phyloP scores from a whole-genome alignment of 35 echinoderm and acorn worm species.

The Heliocidaris erythrogramma region DNA sequence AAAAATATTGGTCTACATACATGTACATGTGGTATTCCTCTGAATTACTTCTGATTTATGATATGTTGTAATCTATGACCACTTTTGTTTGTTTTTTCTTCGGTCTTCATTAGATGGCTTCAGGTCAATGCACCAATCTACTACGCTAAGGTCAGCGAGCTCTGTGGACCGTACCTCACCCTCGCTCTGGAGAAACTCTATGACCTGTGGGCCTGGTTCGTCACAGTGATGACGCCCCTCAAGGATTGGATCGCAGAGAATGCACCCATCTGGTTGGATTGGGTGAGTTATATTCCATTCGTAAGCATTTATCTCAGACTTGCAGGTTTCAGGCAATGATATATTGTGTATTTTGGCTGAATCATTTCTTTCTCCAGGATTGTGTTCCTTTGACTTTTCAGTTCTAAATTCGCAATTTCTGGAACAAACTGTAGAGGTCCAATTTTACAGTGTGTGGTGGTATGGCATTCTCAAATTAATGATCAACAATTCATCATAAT shows the following conservation, averaged over 20 bases:
- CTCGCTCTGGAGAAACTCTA: slow-evolving; percentile 69
- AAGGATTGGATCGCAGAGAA: slow-evolving; percentile 66
- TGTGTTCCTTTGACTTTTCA: background rate
- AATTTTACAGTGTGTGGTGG: background rate
- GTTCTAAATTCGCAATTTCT: background rate
- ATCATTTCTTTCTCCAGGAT: background rate
- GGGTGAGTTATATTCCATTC: slow-evolving; percentile 54
- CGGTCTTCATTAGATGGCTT: slow-evolving; percentile 62
- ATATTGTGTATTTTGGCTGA: background rate
- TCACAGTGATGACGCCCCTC: slow-evolving; percentile 58
- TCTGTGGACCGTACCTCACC: slow-evolving; percentile 83
- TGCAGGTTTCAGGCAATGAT: background rate
- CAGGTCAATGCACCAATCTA: slow-evolving; percentile 74
- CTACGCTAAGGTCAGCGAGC: slow-evolving; percentile 79
- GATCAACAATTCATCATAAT: background rate
- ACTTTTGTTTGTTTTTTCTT: background rate
- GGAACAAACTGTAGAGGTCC: background rate
- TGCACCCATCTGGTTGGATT: slow-evolving; percentile 69
- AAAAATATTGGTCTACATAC: too few species aligned
- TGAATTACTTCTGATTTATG: background rate
- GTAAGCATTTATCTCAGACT: background rate
- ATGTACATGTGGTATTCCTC: too few species aligned
- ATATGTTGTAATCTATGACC: background rate
- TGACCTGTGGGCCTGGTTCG: slow-evolving; percentile 51
- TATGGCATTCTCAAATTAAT: background rate